phyloP scores from a whole-genome alignment of 1,140 invertebrate genomes.

The Campoletis sonorensis region DNA sequence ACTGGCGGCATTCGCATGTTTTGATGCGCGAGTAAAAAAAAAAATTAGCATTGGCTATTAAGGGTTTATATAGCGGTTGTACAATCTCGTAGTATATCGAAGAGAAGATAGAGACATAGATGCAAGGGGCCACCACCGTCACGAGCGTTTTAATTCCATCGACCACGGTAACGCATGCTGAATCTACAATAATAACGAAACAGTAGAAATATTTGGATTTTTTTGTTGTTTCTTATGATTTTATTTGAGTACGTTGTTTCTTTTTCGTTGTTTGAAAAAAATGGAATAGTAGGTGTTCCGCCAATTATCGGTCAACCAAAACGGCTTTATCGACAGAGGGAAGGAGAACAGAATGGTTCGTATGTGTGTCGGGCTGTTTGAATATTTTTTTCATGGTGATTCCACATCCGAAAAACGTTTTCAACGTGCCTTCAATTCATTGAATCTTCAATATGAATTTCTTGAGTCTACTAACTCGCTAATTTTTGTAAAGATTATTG shows the following conservation, averaged over 20 bases:
- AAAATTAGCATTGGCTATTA: neutral
- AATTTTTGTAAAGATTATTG: too few relatives aligned
- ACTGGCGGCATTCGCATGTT: neutral
- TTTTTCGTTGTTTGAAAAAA: neutral
- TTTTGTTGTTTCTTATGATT: neutral
- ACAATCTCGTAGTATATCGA: conserved; percentile 37
- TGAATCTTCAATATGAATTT: too few relatives aligned
- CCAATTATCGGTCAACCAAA: conserved; percentile 6
- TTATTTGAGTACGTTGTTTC: neutral
- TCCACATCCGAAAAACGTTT: too few relatives aligned
- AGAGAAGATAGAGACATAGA: conserved; percentile 32
- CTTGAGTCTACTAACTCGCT: too few relatives aligned
- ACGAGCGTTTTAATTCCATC: conserved; percentile 74
- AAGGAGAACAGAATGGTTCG: too few relatives aligned
- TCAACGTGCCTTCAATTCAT: too few relatives aligned
- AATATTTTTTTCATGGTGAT: too few relatives aligned
- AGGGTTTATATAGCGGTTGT: conserved; percentile 27
- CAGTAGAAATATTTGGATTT: conserved; percentile 38
- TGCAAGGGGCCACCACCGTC: conserved; percentile 70
- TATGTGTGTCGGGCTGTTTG: too few relatives aligned
- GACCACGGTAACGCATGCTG: conserved; percentile 76
- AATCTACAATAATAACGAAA: conserved; percentile 73
- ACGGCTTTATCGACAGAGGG: too few relatives aligned
- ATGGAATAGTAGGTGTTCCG: neutral
- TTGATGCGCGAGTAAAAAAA: too few relatives aligned